Base-by-base conservation (phyloP, 2,113 vertebrate genomes). In the Leiothrix lutea region DNA sequence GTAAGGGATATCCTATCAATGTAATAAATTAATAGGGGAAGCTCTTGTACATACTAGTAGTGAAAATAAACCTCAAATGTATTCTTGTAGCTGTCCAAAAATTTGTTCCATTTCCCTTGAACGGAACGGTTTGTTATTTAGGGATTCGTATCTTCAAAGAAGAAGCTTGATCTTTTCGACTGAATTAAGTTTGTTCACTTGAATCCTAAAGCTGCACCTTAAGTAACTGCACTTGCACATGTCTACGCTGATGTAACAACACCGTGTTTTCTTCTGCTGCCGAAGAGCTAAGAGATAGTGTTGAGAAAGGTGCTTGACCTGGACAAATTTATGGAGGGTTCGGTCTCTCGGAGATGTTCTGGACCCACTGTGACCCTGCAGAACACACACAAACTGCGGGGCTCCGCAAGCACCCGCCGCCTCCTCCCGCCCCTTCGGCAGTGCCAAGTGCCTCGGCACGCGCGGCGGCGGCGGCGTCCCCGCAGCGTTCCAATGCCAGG, bases 401-500 rank as follows among this genome's bases (percentile, higher is more conserved):
- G 24, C 29, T 19, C 47, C 29, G 48, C 66, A 10, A 29, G 57
- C 66, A 18, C 3, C 16, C 35, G 2, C 29, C 36, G 53, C 42
- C 40, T 48, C 50, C 50, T 28, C 28, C n/a, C 56, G 24, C 11
- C 16, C 25, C 36, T 44, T 1, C 8, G 10, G 1, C 35, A 4
- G 66, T 0, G 85, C 66, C 57, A 0, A 40, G 64, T 14, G 44
- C 51, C 36, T 5, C 44, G 44, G 2, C 1, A 14, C 2, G 44
- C 25, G 24, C 60, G 45, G 12, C 54, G 11, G 47, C 15, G 7
- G 10, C 88, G 8, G n/a, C n/a, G n/a, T 1, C 56, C 29, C 61
- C 2, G 15, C 84, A 9, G 1, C 0, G 67, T 75, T 20, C 24
- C 6, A 18, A 9, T 0, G 57, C 54, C 62, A 5, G 7, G 11